Percentiles rank a stretch among this genome's conserved stretches.
Evolutionary conservation across 2,113 vertebrate species (phyloP).

Genomic region (Mastomys natalensis): DNA sequence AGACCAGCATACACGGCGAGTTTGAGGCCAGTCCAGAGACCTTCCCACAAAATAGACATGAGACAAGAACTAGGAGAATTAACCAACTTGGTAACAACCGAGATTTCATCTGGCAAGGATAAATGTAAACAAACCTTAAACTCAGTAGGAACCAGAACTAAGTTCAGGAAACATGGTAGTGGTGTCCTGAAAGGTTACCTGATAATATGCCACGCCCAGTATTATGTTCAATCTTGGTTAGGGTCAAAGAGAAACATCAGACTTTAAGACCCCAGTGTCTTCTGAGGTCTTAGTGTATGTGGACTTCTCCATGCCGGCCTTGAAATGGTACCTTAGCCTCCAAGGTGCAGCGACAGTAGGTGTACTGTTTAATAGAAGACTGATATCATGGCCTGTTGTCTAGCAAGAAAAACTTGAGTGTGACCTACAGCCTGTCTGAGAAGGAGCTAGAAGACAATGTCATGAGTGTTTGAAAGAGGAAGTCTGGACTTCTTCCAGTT

Average conservation of each 20-base stretch:
- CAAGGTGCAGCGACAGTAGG: neutral
- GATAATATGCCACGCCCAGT: neutral
- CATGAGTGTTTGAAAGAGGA: neutral
- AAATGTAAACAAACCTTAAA: neutral
- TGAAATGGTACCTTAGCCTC: neutral
- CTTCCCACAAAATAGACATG: neutral
- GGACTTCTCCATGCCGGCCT: neutral
- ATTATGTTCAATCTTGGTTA: neutral
- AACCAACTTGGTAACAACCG: constrained; percentile 23
- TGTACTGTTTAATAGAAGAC: neutral
- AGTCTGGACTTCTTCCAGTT: neutral
- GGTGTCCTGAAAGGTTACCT: neutral
- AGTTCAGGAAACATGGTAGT: neutral
- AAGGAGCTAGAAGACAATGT: neutral
- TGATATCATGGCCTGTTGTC: neutral
- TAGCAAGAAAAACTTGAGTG: neutral
- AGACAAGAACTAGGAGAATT: neutral
- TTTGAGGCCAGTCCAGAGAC: neutral
- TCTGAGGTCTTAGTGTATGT: neutral
- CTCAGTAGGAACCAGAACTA: neutral
- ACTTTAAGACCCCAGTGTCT: neutral
- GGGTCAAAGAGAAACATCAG: neutral
- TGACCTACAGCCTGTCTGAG: neutral
- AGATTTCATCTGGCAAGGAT: constrained; percentile 23
- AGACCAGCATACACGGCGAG: neutral